Conservation (phyloP, 1,140 invertebrate genomes). For the Drosophila micromelanica region DNA sequence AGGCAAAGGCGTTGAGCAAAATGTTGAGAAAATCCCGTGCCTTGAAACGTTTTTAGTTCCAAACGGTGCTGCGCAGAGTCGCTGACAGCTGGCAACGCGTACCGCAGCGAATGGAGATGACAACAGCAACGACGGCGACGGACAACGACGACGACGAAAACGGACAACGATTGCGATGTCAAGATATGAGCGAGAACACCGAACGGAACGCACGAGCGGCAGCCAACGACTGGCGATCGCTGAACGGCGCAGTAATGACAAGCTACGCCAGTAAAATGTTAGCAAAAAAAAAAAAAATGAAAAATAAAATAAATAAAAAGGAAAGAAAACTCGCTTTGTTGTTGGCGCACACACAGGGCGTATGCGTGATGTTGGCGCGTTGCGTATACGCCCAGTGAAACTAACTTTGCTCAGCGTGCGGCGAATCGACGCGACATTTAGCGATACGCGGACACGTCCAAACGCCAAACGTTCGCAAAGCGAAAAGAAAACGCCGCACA, state of each 20-base stretch:
- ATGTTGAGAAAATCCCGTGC: slow-evolving; percentile 66
- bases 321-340: background rate
- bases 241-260: slow-evolving; percentile 51
- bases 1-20: slow-evolving; percentile 44
- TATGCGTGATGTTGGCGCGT: slow-evolving; percentile 35
- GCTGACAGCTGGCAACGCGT: slow-evolving; percentile 58
- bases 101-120: slow-evolving; percentile 33
- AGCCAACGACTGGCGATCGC: slow-evolving; percentile 23
- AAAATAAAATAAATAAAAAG: background rate
- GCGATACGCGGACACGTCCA: slow-evolving; percentile 69
- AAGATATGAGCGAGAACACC: slow-evolving; percentile 19
- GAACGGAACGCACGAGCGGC: slow-evolving; percentile 34
- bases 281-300: no score
- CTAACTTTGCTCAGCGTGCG: slow-evolving; percentile 61
- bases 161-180: slow-evolving; percentile 11
- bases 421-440: slow-evolving; percentile 61
- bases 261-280: slow-evolving; percentile 14
- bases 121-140: slow-evolving; percentile 25
- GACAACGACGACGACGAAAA: slow-evolving; percentile 20
- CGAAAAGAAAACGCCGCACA: slow-evolving; percentile 68
- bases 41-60: slow-evolving; percentile 66
- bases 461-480: slow-evolving; percentile 76
- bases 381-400: slow-evolving; percentile 70
- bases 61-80: slow-evolving; percentile 42
- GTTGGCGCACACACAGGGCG: slow-evolving; percentile 38